Conservation (phyloP, 2,113 vertebrate species). For the Hypanus sabinus region DNA sequence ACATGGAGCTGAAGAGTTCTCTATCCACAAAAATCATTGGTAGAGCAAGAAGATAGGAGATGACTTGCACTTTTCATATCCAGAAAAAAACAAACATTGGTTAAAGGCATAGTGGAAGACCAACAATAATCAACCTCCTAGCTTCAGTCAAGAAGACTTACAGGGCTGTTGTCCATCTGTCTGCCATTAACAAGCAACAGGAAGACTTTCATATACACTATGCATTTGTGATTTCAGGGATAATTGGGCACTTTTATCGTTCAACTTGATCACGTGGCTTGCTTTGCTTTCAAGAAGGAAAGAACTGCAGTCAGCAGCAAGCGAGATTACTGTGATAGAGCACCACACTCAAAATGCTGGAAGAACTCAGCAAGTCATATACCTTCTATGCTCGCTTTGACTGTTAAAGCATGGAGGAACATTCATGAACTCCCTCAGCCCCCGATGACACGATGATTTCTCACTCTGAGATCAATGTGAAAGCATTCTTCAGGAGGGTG, state of each 20-base stretch:
- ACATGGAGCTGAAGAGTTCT: neutral
- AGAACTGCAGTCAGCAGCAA: neutral
- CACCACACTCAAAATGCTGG: too few species aligned
- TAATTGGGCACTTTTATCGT: neutral
- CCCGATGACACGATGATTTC: too few species aligned
- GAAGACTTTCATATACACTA: neutral
- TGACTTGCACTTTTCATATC: too few species aligned
- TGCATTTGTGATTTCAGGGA: neutral
- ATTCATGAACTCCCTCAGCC: too few species aligned
- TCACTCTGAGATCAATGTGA: too few species aligned
- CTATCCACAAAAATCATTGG: neutral
- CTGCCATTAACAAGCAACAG: neutral
- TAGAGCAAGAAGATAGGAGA: neutral
- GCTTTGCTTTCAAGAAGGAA: neutral
- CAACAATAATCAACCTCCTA: neutral
- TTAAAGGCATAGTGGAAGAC: neutral
- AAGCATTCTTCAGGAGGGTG: too few species aligned
- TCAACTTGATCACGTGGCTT: neutral
- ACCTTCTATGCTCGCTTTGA: too few species aligned
- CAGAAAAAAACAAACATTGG: neutral
- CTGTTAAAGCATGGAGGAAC: too few species aligned
- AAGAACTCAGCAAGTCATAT: too few species aligned
- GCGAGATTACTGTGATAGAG: neutral
- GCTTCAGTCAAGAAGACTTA: neutral
- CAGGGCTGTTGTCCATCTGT: neutral